A percentile compares a stretch with the other conserved stretches of the same genome.
Evolutionary conservation across 2,888 invertebrate genomes (phyloP).

Genomic region (Oscheius onirici): DNA sequence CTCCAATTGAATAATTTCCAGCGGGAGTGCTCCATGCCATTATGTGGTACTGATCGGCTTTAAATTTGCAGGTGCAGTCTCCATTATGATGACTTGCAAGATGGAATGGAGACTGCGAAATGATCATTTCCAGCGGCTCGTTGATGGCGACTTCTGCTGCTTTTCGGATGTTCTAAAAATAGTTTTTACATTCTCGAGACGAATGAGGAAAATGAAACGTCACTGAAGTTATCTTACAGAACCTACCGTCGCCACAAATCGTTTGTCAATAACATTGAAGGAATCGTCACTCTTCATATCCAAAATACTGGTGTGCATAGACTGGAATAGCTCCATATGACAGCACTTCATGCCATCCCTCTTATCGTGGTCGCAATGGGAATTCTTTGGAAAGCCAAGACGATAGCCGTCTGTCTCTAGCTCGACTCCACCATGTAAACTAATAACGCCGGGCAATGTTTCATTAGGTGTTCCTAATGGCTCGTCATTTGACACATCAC

Average conservation of each 20-base stretch:
- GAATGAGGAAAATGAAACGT: too few species aligned
- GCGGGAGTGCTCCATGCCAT: too few species aligned
- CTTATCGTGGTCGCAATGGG: slow-evolving; percentile 7
- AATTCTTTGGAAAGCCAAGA: slow-evolving; percentile 8
- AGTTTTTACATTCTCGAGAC: too few species aligned
- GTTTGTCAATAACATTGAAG: slow-evolving; percentile 44
- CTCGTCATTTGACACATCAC: too few species aligned
- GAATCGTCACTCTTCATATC: slow-evolving; percentile 31
- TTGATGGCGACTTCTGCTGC: slow-evolving; percentile 8
- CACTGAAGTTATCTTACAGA: too few species aligned
- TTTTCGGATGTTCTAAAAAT: slow-evolving; percentile 14
- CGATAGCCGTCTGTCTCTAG: slow-evolving; percentile 7
- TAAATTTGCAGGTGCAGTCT: too few species aligned
- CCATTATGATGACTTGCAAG: too few species aligned
- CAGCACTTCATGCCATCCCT: slow-evolving; percentile 45
- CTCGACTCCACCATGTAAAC: not conserved
- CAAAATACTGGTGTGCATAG: slow-evolving; percentile 43
- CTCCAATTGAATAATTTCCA: too few species aligned
- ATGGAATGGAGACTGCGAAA: not conserved
- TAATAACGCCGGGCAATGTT: not conserved
- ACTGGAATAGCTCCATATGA: slow-evolving; percentile 45
- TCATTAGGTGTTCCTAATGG: too few species aligned
- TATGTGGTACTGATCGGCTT: too few species aligned
- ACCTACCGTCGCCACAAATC: slow-evolving; percentile 36
- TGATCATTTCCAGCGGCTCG: slow-evolving; percentile 10